These are phyloP conservation scores for Aphaenogaster floridana DNA, from an alignment of 1,140 invertebrate genomes.

Conservation along the genomic window DNA sequence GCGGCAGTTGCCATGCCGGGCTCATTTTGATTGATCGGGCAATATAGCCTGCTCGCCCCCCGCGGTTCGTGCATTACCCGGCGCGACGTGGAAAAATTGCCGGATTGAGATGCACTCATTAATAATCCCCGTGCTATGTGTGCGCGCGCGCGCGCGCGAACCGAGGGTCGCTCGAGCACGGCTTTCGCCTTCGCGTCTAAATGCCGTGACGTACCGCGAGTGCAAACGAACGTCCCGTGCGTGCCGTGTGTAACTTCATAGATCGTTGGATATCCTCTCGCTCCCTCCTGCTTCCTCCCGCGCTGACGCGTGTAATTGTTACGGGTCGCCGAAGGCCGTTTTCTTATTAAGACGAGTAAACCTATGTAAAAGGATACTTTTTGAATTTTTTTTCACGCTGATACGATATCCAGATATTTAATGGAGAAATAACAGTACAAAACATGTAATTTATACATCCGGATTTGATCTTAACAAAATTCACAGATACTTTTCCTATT, in stretches of 20 bases:
- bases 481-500: background rate
- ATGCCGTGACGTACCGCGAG: conserved; percentile 63
- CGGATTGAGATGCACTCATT: conserved; percentile 87
- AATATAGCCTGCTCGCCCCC: conserved; percentile 86
- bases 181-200: conserved; percentile 67
- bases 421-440: background rate
- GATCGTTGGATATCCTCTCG: conserved; percentile 25
- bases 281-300: conserved; percentile 12
- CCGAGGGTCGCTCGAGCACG: conserved; percentile 33
- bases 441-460: background rate
- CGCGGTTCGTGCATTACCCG: conserved; percentile 85
- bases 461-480: background rate
- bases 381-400: background rate
- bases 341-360: conserved; percentile 27
- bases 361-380: background rate
- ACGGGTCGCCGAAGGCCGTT: conserved; percentile 44
- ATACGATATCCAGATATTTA: background rate
- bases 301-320: conserved; percentile 63
- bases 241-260: conserved; percentile 25
- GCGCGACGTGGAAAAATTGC: conserved; percentile 85
- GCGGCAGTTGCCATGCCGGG: conserved; percentile 79
- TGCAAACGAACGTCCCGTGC: conserved; percentile 24
- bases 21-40: conserved; percentile 86
- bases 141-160: conserved; percentile 15
- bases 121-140: conserved; percentile 80